A percentile compares a stretch with the other conserved stretches of the same genome.
These are phyloP conservation scores for Gobio gobio DNA, from an alignment of 2,113 vertebrate genomes.

Conservation along the genomic window DNA sequence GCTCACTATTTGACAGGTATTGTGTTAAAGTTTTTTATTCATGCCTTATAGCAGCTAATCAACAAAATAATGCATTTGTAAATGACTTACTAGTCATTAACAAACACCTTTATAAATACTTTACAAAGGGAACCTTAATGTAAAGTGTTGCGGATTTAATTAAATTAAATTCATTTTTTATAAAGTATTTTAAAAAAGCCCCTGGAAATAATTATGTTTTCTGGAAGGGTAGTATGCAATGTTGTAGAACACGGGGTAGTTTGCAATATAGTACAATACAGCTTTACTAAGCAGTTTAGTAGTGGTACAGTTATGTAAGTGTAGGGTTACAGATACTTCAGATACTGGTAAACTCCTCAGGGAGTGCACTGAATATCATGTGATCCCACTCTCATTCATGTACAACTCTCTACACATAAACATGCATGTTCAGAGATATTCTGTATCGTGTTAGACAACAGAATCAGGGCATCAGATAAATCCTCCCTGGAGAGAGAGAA, in stretches of 20 bases:
- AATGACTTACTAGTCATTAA: no score
- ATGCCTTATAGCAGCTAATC: no score
- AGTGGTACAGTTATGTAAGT: neutral
- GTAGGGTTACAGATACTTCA: neutral
- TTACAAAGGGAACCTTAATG: no score
- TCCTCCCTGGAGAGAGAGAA: neutral
- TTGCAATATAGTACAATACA: neutral
- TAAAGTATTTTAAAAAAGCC: no score
- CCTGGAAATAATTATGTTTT: no score
- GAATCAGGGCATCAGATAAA: constrained; percentile 15
- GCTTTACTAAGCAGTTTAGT: neutral
- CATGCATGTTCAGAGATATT: neutral
- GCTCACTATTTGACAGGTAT: no score
- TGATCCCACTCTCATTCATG: constrained; percentile 5
- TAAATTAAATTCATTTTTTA: no score
- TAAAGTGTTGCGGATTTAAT: no score
- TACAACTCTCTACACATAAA: constrained; percentile 4
- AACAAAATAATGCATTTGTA: no score
- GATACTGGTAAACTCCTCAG: neutral
- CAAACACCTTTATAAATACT: no score
- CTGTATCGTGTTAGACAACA: neutral
- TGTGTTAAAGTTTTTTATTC: no score
- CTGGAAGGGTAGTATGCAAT: neutral
- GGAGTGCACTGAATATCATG: neutral
- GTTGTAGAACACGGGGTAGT: neutral